Percentiles rank a stretch among this genome's conserved stretches.
phyloP scores from a whole-genome alignment of 2,888 invertebrate genomes.

The Vanessa cardui region DNA sequence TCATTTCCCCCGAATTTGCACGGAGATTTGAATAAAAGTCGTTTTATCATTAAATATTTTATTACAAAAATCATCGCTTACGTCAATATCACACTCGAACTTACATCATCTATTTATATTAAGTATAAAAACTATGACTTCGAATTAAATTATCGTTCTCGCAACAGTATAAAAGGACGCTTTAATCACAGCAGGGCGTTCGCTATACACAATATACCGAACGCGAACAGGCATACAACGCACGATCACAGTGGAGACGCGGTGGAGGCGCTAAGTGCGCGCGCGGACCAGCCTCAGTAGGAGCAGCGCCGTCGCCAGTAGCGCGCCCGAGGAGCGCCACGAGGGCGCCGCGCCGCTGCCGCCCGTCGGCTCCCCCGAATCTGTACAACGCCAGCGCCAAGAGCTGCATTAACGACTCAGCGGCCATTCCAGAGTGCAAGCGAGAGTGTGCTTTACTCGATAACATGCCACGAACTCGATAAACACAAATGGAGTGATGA shows the following conservation, averaged over 20 bases:
- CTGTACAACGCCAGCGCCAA: conserved; percentile 38
- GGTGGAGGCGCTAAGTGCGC: conserved; percentile 50
- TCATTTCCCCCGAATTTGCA: conserved; percentile 50
- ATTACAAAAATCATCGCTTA: conserved; percentile 78
- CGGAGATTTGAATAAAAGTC: conserved; percentile 34
- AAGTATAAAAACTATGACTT: conserved; percentile 83
- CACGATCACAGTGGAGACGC: conserved; percentile 76
- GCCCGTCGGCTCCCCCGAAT: conserved; percentile 49
- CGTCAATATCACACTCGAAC: conserved; percentile 82
- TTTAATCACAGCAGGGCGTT: conserved; percentile 73
- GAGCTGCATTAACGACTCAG: conserved; percentile 14
- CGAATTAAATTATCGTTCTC: conserved; percentile 79
- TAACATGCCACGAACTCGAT: conserved; percentile 32
- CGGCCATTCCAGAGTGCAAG: background rate
- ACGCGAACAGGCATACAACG: conserved; percentile 67
- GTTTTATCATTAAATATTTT: conserved; percentile 70
- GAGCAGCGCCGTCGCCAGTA: conserved; percentile 33
- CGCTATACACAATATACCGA: conserved; percentile 76
- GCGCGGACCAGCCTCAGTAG: conserved; percentile 44
- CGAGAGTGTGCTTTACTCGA: conserved; percentile 20
- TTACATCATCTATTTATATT: conserved; percentile 83
- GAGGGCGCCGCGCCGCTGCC: conserved; percentile 46
- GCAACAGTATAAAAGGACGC: conserved; percentile 72
- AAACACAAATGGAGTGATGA: conserved; percentile 36
- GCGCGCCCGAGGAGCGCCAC: conserved; percentile 36